These are phyloP conservation scores for Lontra canadensis DNA, from an alignment of 2,113 vertebrate genomes.

Conservation along the genomic window DNA sequence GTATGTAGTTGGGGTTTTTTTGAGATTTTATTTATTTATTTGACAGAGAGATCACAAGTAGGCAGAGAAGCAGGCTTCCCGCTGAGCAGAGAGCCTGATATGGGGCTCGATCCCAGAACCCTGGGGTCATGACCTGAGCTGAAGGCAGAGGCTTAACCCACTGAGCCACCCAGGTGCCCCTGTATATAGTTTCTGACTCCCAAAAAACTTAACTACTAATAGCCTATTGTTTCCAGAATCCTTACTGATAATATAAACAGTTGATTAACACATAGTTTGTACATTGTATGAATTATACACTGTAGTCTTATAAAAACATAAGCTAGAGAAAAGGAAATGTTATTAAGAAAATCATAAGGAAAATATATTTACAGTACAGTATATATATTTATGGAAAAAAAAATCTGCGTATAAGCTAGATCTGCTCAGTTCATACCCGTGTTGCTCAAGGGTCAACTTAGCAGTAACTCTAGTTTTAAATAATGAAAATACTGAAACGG, in stretches of 20 bases:
- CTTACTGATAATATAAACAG: background rate
- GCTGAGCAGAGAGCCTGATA: no score
- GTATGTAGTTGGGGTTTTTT: background rate
- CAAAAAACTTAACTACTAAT: background rate
- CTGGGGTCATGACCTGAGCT: no score
- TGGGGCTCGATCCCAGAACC: no score
- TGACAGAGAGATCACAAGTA: no score
- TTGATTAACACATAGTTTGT: background rate
- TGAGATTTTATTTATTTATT: no score
- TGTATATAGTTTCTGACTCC: background rate
- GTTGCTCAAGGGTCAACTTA: background rate
- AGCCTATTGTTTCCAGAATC: background rate
- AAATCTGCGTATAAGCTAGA: background rate
- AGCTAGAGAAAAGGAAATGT: background rate
- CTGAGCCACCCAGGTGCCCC: no score
- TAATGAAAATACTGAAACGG: conserved; percentile 16
- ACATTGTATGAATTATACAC: background rate
- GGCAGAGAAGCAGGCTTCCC: no score
- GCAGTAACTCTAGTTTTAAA: conserved; percentile 14
- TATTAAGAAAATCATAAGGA: background rate
- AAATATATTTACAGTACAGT: background rate
- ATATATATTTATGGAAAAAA: background rate
- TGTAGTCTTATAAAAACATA: background rate
- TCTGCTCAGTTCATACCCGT: background rate
- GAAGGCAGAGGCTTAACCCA: no score